Conservation (phyloP, 2,797 vertebrate genomes). For the Brachymystax lenok region DNA sequence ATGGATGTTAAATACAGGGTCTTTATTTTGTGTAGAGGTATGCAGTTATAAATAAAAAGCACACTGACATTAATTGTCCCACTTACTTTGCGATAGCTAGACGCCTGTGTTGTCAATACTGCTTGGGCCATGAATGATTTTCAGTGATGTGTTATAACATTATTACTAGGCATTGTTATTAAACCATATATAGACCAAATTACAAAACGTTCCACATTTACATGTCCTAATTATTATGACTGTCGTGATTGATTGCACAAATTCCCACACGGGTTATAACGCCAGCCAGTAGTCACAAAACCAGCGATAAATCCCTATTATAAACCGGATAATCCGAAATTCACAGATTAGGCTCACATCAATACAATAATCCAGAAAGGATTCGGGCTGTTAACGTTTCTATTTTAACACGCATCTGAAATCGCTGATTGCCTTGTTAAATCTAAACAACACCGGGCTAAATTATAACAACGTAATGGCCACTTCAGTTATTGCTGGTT, state of each 20-base stretch:
- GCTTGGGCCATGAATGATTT: background rate
- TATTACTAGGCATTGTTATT: background rate
- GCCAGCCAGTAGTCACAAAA: background rate
- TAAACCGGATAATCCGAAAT: background rate
- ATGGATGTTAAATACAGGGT: background rate
- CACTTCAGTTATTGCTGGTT: background rate
- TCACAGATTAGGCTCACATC: background rate
- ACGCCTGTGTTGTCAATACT: too few species aligned
- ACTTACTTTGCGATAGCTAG: background rate
- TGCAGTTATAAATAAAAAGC: background rate
- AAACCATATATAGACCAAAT: background rate
- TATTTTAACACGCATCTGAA: background rate
- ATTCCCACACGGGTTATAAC: background rate
- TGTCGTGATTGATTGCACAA: background rate
- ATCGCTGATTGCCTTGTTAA: background rate
- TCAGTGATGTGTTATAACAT: background rate
- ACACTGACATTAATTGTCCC: background rate
- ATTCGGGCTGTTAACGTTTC: background rate
- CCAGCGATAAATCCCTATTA: background rate
- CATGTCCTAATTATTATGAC: background rate
- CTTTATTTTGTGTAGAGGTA: background rate
- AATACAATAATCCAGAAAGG: background rate
- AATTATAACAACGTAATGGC: conserved; percentile 1
- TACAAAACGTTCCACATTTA: background rate
- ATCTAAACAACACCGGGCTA: background rate